Evolutionary conservation across 2,888 invertebrate genomes (phyloP), one percentile per base, ranked within the genome.

Genomic region (Esperia sulphurella): DNA sequence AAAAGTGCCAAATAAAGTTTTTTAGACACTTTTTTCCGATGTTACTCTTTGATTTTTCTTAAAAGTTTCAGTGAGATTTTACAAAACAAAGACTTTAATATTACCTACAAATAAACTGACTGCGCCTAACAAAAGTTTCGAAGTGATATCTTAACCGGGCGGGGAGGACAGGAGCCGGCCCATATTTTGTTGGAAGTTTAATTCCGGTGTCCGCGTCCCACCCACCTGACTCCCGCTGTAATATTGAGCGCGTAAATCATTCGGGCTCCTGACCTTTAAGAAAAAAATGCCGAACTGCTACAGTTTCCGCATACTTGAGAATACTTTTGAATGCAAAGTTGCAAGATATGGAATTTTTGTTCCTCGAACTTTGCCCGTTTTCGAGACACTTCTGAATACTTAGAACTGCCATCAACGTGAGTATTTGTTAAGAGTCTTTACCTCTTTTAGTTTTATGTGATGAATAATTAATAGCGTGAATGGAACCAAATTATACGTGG

Each of bases 231-330:
- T 72, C 63, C 52, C 53, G 56, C 45, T 53, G 68, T 73, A 68
- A 79, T 84, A 84, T 83, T 75, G 75, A 61, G 58, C 57, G 53
- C 71, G 75, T 84, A 84, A 84, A 84, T 83, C 83, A 84, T 80
- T 54, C 65, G 48, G 55, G 49, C 55, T 48, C 53, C 65, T 73
- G 70, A 73, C 77, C 71, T 73, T 61, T 67, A n/a, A n/a, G 65
- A 73, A 72, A 71, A 74, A 63, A 57, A 48, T 46, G 50, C 45
- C 44, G 38, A 51, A 48, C 47, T 47, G 47, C 33, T 43, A 41
- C 43, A 21, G 43, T 46, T 51, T 47, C 45, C 46, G 45, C 46
- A 46, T 50, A 50, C 50, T 47, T 47, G 46, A 41, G 14, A n/a
- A 40, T 44, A 41, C 46, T 47, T 47, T 29, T 37, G 47, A 45